Evolutionary conservation across 2,888 invertebrate genomes (phyloP).

Genomic region (Clepsis dumicolana): DNA sequence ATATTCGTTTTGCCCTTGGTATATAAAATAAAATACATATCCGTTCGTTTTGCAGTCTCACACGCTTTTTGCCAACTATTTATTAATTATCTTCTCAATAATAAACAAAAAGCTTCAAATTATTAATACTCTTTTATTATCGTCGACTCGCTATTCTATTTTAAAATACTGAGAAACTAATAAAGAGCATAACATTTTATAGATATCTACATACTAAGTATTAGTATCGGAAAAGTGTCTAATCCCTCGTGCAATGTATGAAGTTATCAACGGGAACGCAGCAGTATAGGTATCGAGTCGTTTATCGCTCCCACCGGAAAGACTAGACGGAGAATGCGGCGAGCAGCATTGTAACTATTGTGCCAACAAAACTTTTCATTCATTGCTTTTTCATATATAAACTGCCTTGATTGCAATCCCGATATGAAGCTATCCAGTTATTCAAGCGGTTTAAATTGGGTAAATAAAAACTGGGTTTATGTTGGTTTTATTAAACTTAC

Average conservation of each 20-base stretch:
- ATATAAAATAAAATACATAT: too few species aligned
- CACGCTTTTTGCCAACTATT: too few species aligned
- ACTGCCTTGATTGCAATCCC: background rate
- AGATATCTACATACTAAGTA: too few species aligned
- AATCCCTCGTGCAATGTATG: slow-evolving; percentile 15
- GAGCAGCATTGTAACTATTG: slow-evolving; percentile 26
- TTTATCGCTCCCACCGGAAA: slow-evolving; percentile 26
- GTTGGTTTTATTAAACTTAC: background rate
- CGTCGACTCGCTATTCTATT: too few species aligned
- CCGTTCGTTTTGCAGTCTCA: too few species aligned
- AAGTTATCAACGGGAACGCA: slow-evolving; percentile 26
- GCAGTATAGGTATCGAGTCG: slow-evolving; percentile 13
- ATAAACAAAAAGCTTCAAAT: too few species aligned
- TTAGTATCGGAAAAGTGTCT: slow-evolving; percentile 17
- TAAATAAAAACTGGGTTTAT: background rate
- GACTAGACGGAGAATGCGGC: slow-evolving; percentile 20
- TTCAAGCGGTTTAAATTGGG: background rate
- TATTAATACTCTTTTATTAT: too few species aligned
- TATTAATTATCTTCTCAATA: too few species aligned
- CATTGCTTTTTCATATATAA: slow-evolving; percentile 19
- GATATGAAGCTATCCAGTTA: background rate
- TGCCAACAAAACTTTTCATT: slow-evolving; percentile 23
- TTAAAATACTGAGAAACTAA: too few species aligned
- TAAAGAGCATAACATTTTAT: too few species aligned
- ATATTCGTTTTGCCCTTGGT: too few species aligned